Evolutionary conservation across 2,113 vertebrate species (phyloP).

Genomic region (Clarias batrachus): DNA sequence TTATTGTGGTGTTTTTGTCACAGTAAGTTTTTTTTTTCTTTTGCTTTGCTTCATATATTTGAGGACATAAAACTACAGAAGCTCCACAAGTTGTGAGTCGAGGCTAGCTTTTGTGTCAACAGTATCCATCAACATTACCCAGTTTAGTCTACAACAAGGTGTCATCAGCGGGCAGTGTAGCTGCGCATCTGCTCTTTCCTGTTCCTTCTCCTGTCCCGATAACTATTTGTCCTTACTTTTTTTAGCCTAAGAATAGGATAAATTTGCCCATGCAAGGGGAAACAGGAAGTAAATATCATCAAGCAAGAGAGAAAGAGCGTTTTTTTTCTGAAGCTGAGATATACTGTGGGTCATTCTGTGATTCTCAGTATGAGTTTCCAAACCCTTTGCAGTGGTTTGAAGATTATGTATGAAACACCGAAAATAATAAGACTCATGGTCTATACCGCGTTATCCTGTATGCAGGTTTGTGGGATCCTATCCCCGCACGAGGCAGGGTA

Average conservation of each 20-base stretch:
- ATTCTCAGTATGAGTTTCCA: neutral
- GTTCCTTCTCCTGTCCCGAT: constrained; percentile 56
- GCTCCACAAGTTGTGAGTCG: neutral
- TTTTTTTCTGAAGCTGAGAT: constrained; percentile 31
- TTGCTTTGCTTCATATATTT: neutral
- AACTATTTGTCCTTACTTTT: constrained; percentile 33
- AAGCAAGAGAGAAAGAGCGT: constrained; percentile 39
- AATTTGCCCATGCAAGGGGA: constrained; percentile 42
- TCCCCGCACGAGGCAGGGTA: no score
- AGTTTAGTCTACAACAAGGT: constrained; percentile 40
- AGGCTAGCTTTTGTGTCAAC: constrained; percentile 33
- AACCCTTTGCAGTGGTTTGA: neutral
- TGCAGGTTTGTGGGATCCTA: no score
- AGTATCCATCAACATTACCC: constrained; percentile 38
- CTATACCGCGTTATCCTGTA: no score
- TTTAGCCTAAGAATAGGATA: constrained; percentile 54
- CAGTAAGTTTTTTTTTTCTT: constrained; percentile 11
- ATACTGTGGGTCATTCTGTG: neutral
- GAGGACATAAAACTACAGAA: neutral
- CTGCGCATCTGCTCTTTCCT: constrained; percentile 40
- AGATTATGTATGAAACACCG: neutral
- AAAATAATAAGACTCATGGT: neutral
- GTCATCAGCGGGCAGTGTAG: constrained; percentile 1
- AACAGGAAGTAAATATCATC: constrained; percentile 46
- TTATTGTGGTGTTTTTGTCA: constrained; percentile 33